phyloP scores from a whole-genome alignment of 1,140 invertebrate genomes.

The Pogonomyrmex barbatus region DNA sequence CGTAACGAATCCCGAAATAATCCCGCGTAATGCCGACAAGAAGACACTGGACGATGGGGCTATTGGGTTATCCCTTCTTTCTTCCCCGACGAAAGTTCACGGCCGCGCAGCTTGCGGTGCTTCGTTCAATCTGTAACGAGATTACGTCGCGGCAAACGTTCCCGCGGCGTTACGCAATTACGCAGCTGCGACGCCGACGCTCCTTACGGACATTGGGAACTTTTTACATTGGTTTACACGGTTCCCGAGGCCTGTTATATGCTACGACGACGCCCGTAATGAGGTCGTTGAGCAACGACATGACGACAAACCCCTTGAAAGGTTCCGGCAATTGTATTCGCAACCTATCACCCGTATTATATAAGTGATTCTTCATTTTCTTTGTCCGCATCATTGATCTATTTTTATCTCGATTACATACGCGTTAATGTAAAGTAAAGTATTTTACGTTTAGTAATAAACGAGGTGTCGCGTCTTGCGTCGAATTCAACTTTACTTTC shows the following conservation, averaged over 20 bases:
- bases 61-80: constrained; percentile 51
- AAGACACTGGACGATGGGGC: constrained; percentile 17
- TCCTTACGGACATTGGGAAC: background rate
- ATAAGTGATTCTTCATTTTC: constrained; percentile 6
- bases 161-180: constrained; percentile 42
- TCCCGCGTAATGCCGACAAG: background rate
- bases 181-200: constrained; percentile 24
- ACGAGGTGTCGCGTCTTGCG: background rate
- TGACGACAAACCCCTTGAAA: background rate
- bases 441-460: background rate
- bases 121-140: constrained; percentile 51
- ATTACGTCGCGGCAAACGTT: constrained; percentile 34
- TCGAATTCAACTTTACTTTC: background rate
- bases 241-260: constrained; percentile 1
- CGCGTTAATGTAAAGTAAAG: background rate
- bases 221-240: constrained; percentile 4
- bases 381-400: background rate
- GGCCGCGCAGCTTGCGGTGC: constrained; percentile 34
- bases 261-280: background rate
- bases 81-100: constrained; percentile 42
- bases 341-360: background rate
- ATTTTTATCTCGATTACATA: background rate
- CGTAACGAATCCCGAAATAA: constrained; percentile 7
- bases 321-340: background rate
- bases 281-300: background rate